Evolutionary conservation across 2,797 vertebrate species (phyloP).

Genomic region (Glossophaga mutica): DNA sequence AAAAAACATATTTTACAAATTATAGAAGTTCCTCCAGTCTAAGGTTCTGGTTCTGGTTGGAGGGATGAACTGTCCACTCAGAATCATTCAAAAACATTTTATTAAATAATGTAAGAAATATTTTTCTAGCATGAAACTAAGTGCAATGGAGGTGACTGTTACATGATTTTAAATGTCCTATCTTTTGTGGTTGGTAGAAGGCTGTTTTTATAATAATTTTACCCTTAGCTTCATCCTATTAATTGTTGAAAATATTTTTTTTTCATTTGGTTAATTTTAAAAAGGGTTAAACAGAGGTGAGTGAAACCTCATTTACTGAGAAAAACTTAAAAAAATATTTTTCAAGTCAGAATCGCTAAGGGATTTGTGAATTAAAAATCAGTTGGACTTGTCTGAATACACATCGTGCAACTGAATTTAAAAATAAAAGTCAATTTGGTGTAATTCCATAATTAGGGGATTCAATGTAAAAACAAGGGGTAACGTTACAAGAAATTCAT

Average conservation of each 20-base stretch:
- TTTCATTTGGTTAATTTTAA: background rate
- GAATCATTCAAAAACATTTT: constrained; percentile 15
- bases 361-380: background rate
- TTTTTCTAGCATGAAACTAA: background rate
- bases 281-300: background rate
- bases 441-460: background rate
- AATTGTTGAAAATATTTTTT: background rate
- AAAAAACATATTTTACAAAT: background rate
- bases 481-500: background rate
- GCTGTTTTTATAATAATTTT: background rate
- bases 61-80: background rate
- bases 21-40: background rate
- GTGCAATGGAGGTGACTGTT: background rate
- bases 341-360: background rate
- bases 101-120: background rate
- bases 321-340: background rate
- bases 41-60: background rate
- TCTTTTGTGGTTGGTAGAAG: background rate
- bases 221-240: background rate
- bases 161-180: background rate
- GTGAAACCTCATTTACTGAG: background rate
- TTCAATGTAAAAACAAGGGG: background rate
- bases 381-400: background rate
- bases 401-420: constrained; percentile 12
- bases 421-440: background rate